A percentile compares a stretch with the other conserved stretches of the same genome.
Evolutionary conservation across 2,797 vertebrate species (phyloP).

Genomic region (Psittacula echo): DNA sequence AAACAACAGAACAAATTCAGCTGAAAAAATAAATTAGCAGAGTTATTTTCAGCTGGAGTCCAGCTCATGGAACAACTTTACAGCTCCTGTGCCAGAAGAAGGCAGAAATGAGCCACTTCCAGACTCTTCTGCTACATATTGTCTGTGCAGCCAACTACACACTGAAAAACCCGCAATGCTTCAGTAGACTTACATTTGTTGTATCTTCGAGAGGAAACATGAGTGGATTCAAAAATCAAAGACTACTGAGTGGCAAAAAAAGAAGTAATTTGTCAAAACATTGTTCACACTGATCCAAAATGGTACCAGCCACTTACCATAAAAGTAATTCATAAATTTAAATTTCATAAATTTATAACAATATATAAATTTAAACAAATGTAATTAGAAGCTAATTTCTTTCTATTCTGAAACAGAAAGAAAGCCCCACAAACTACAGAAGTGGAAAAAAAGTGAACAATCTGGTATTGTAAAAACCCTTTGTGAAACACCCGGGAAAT

Average conservation of each 20-base stretch:
- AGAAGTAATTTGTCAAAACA: background rate
- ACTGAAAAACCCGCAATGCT: background rate
- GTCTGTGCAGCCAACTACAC: background rate
- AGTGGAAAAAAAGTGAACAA: background rate
- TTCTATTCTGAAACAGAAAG: background rate
- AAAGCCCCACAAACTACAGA: background rate
- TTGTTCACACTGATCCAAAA: background rate
- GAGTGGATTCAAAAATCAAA: background rate
- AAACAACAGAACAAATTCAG: constrained; percentile 9
- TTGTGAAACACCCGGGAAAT: background rate
- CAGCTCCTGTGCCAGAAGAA: constrained; percentile 24
- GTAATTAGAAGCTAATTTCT: background rate
- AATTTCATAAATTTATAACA: background rate
- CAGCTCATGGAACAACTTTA: constrained; percentile 2
- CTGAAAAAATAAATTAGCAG: constrained; percentile 36
- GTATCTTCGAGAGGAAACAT: background rate
- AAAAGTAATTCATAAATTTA: background rate
- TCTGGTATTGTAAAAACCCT: background rate
- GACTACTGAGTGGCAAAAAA: background rate
- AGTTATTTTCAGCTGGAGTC: constrained; percentile 13
- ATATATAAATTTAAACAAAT: background rate
- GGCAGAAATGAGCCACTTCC: background rate
- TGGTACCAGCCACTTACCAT: background rate
- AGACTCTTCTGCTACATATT: background rate
- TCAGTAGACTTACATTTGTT: background rate